phyloP scores from a whole-genome alignment of 2,888 invertebrate species.

The Alloscopus bannaensis region DNA sequence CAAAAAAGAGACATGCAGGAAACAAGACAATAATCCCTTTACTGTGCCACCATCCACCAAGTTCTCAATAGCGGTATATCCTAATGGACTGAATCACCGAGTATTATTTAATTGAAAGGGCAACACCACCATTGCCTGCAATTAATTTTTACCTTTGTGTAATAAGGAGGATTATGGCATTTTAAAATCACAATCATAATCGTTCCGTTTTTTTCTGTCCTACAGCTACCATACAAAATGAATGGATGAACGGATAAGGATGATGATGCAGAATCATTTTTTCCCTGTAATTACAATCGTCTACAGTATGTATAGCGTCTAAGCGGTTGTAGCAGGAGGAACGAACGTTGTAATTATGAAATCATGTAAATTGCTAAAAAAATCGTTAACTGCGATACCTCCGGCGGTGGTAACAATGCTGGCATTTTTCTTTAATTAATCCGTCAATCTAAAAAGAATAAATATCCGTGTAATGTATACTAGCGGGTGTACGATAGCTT shows the following conservation, averaged over 20 bases:
- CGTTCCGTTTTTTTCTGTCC: conserved; percentile 30
- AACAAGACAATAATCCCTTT: conserved; percentile 30
- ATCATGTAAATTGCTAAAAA: conserved; percentile 30
- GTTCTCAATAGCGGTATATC: too few relatives aligned
- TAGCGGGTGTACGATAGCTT: too few relatives aligned
- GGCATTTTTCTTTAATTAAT: conserved; percentile 49
- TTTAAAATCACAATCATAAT: conserved; percentile 27
- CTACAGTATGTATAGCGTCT: background rate
- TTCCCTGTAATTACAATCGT: conserved; percentile 17
- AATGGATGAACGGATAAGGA: background rate
- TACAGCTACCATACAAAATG: conserved; percentile 9
- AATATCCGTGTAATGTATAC: too few relatives aligned
- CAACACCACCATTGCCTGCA: conserved; percentile 27
- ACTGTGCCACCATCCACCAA: conserved; percentile 11
- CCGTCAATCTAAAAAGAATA: conserved; percentile 44
- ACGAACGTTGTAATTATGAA: conserved; percentile 22
- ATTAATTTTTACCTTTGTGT: conserved; percentile 28
- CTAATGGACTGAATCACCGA: background rate
- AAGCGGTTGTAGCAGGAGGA: background rate
- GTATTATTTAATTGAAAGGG: conserved; percentile 44
- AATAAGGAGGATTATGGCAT: background rate
- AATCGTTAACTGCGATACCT: conserved; percentile 5
- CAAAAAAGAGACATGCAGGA: conserved; percentile 29
- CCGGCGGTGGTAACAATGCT: conserved; percentile 14
- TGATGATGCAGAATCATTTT: conserved; percentile 6